Evolutionary conservation across 2,888 invertebrate species (phyloP), one percentile per base, ranked within the genome.

Genomic region (Cantharis rufa): DNA sequence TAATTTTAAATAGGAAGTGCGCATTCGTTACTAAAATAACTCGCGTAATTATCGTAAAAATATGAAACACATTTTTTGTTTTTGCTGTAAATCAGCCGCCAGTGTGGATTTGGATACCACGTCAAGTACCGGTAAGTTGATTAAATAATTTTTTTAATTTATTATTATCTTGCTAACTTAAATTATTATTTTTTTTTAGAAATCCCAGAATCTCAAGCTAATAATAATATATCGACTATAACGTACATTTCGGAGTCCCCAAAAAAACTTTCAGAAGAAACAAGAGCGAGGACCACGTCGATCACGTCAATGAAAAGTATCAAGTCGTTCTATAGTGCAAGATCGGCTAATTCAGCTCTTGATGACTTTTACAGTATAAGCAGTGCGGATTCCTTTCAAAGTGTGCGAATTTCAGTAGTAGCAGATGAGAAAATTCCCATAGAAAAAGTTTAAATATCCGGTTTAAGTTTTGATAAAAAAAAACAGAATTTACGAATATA

Each of bases 321-420:
- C 27, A 79, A 80, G 72, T 80, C 81, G 11, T 79, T 78, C 48
- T 79, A 80, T 11, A 81, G 81, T 62, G 71, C 78, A 13, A 77
- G 63, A 75, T 81, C 81, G 13, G 68, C 21, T n/a, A 68, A 62
- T 13, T 72, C 72, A 2, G 27, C 10, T 66, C 27, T 7, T 63
- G 69, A 70, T 32, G 81, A 81, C 72, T 81, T 80, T 74, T 79
- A 80, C 27, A 80, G 80, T 63, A 75, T 81, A 63, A 78, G 77
- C 48, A 81, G 81, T 70, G 78, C 15, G 18, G 79, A 80, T 62
- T 81, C 81, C 1, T 74, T 77, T 28, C 72, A 74, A 73, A 79
- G 72, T 71, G 5, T 66, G 9, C 21, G 24, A 24, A 24, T 24
- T 24, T 24, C 64, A 7, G 11, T n/a, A 48, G 5, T 9, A 48